Conservation (phyloP, 1,140 invertebrate species). For the Paraescarpia echinospica region DNA sequence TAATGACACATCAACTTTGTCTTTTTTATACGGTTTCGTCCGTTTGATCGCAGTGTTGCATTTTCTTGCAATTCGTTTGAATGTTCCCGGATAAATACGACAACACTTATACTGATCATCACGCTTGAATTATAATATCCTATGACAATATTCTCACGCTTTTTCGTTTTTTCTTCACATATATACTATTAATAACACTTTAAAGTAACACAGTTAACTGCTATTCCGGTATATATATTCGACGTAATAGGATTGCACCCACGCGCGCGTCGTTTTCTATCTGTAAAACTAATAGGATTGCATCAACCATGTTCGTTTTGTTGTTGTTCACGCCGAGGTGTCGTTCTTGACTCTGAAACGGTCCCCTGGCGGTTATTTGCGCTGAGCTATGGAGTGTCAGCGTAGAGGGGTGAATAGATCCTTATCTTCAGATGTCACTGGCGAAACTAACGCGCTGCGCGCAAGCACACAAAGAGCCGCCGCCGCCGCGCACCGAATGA, state of each 20-base stretch:
- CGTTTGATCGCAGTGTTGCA: no score
- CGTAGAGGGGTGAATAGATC: background rate
- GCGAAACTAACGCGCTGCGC: background rate
- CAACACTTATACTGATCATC: no score
- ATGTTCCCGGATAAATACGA: no score
- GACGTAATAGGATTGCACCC: no score
- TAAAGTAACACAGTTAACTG: no score
- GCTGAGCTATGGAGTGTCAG: conserved; percentile 3
- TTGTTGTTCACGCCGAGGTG: background rate
- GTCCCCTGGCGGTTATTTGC: background rate
- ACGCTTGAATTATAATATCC: no score
- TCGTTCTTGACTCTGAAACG: background rate
- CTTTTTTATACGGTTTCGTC: background rate
- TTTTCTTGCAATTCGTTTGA: no score
- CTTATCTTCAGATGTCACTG: background rate
- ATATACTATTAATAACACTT: no score
- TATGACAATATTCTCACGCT: no score
- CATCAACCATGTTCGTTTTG: background rate
- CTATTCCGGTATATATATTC: no score
- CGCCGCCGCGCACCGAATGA: background rate
- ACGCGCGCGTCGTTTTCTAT: no score
- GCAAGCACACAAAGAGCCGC: background rate
- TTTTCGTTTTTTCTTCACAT: no score
- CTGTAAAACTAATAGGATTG: background rate
- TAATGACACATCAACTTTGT: background rate